Percentiles rank a stretch among this genome's conserved stretches.
phyloP scores from a whole-genome alignment of 2,888 invertebrate genomes.

The Lasioglossum villosulum region DNA sequence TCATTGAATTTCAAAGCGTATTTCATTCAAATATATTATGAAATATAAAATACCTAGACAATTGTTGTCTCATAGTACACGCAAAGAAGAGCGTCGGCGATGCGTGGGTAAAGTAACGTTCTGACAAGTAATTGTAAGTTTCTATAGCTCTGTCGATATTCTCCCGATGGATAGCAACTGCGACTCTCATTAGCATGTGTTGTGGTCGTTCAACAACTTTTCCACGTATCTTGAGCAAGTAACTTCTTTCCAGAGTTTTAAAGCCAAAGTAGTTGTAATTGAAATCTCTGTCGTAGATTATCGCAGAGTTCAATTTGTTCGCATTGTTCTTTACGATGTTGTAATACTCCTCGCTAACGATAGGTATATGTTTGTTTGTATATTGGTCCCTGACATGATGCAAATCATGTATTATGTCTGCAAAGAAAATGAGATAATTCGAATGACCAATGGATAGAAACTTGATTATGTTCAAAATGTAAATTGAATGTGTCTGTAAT shows the following conservation, averaged over 20 bases:
- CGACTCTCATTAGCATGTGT: conserved; percentile 99
- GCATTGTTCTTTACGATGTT: conserved; percentile 93
- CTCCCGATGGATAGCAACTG: conserved; percentile 97
- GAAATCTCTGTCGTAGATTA: conserved; percentile 98
- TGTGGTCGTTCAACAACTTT: conserved; percentile 98
- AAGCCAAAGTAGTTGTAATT: conserved; percentile 99
- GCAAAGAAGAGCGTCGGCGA: conserved; percentile 99
- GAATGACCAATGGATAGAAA: not conserved
- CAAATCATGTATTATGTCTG: conserved; percentile 96
- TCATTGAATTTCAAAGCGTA: conserved; percentile 4
- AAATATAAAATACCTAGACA: conserved; percentile 88
- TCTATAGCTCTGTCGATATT: conserved; percentile 97
- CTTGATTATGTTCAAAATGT: not conserved
- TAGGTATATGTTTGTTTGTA: conserved; percentile 90
- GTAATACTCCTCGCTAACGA: conserved; percentile 94
- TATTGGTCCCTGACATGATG: conserved; percentile 91
- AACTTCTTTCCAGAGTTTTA: conserved; percentile 98
- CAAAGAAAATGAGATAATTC: conserved; percentile 75
- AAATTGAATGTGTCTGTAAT: conserved; percentile 67
- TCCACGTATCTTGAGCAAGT: conserved; percentile 95
- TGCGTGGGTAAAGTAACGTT: conserved; percentile 98
- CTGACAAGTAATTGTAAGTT: conserved; percentile 97
- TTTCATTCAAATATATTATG: conserved; percentile 6
- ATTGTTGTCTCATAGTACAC: conserved; percentile 95
- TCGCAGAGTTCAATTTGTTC: conserved; percentile 96